Base-by-base conservation (phyloP, 1,140 invertebrate genomes). In the Drosophila busckii region DNA sequence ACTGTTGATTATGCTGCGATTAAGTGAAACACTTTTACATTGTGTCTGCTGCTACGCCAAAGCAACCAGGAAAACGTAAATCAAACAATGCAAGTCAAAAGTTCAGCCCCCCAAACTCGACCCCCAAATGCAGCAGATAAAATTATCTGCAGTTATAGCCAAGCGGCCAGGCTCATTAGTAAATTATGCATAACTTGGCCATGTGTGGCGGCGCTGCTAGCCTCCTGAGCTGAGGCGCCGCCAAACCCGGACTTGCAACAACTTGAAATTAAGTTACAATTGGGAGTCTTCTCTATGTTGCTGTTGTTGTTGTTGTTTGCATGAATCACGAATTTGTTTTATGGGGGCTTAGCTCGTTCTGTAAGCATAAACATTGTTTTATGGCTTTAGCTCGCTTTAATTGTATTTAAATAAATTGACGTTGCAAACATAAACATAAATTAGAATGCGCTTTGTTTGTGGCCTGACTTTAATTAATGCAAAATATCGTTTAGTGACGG, bases 21-120 rank as follows among this genome's bases (percentile, higher is more conserved):
- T 67, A 64, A 55, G 34, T 46, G 50, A 64, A 69, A 59, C 70
- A 76, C 63, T 67, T 73, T n/a, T n/a, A n/a, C n/a, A n/a, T n/a
- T n/a, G 46, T 17, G 50, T 32, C 40, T 32, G 44, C 60, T 52
- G 20, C 16, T 6, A 48, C 19, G 52, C 22, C 54, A 20, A 73
- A 50, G 55, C 68, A 73, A 70, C 66, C 55, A 75, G 70, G 61
- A 78, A 76, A 65, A 76, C 41, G 19, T 50, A 62, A 76, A 76
- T 76, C 71, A 78, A 76, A 78, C 71, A 62, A 61, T 61, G 35
- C 66, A 45, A 78, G 71, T 70, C 70, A 66, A 76, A 78, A 76
- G 71, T 78, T n/a, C 66, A 70, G 70, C 16, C 42, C 12, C 31
- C 53, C 35, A 55, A 50, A 44, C 48, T 12, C 49, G 38, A 48